A percentile compares a stretch with the other conserved stretches of the same genome.
phyloP scores from a whole-genome alignment of 2,888 invertebrate species.

The Electrophaes corylata region DNA sequence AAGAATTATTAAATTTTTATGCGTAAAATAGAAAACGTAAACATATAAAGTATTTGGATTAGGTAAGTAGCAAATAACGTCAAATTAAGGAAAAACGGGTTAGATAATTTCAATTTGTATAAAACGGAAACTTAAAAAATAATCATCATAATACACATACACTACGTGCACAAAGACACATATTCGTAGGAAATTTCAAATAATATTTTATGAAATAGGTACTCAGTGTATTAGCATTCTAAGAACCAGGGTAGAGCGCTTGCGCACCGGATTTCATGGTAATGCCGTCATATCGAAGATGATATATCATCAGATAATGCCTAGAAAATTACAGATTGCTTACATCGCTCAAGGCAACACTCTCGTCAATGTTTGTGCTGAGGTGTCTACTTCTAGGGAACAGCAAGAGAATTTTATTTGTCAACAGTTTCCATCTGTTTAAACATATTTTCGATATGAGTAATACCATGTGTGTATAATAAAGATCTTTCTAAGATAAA shows the following conservation, averaged over 20 bases:
- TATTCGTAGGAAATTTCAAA: neutral
- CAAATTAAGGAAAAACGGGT: neutral
- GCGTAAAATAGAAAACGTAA: conserved; percentile 5
- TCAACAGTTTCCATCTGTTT: conserved; percentile 20
- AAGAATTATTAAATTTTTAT: conserved; percentile 34
- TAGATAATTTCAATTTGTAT: neutral
- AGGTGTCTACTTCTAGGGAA: conserved; percentile 22
- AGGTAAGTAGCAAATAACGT: neutral
- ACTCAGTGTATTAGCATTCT: neutral
- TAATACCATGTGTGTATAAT: conserved; percentile 6
- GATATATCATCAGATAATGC: neutral
- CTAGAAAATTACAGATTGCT: conserved; percentile 2
- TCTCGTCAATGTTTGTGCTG: conserved; percentile 17
- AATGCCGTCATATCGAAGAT: neutral
- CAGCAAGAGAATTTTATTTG: conserved; percentile 18
- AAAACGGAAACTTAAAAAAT: neutral
- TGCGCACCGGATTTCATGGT: neutral
- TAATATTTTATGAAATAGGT: neutral
- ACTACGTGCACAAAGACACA: neutral
- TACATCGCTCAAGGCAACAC: conserved; percentile 10
- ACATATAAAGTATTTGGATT: conserved; percentile 1
- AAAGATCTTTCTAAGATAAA: neutral
- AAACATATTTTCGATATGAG: conserved; percentile 25
- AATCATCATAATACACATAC: neutral
- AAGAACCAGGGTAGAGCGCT: neutral